A percentile compares a stretch with the other conserved stretches of the same genome.
These are phyloP conservation scores for Allygus modestus DNA, from an alignment of 2,888 invertebrate genomes.

Conservation along the genomic window DNA sequence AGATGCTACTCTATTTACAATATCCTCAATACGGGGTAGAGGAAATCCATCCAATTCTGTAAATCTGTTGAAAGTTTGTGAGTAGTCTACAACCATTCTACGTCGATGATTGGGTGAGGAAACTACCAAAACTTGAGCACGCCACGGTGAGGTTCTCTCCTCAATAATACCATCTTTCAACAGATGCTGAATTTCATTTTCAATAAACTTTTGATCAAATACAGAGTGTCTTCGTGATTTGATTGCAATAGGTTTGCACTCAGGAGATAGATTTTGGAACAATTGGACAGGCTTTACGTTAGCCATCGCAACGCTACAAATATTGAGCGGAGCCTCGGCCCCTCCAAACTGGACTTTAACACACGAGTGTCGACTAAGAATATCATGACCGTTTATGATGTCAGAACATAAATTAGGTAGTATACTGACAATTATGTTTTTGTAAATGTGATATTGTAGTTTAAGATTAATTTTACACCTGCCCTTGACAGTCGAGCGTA, in stretches of 20 bases:
- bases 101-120: background rate
- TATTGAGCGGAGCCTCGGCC: background rate
- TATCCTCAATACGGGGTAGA: background rate
- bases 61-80: background rate
- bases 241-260: slow-evolving; percentile 5
- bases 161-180: background rate
- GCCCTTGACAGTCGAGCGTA: background rate
- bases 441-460: background rate
- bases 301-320: background rate
- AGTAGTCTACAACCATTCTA: slow-evolving; percentile 3
- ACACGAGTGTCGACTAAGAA: background rate
- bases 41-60: background rate
- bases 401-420: background rate
- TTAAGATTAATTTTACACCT: background rate
- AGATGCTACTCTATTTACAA: background rate
- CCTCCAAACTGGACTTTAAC: background rate
- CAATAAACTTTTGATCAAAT: background rate
- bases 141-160: background rate
- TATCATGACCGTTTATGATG: background rate
- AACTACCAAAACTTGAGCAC: background rate
- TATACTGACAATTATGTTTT: background rate
- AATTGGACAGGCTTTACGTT: background rate
- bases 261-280: background rate
- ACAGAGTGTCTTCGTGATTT: background rate
- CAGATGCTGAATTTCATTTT: background rate